phyloP scores from a whole-genome alignment of 2,797 vertebrate species.

The Amblyopsis hoosieri region DNA sequence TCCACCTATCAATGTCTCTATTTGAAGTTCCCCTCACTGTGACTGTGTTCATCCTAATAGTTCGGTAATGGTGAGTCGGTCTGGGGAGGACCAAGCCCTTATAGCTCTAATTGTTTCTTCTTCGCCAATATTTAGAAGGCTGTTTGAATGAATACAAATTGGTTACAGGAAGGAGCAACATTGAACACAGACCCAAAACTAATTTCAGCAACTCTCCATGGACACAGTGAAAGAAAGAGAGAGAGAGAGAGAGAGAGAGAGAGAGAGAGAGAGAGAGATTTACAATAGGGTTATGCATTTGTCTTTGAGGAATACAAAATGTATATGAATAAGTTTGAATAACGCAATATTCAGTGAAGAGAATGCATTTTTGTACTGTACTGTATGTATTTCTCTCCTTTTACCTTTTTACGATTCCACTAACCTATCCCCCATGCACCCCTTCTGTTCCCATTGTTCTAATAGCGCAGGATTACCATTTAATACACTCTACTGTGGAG shows the following conservation, averaged over 20 bases:
- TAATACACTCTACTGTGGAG: slow-evolving; percentile 61
- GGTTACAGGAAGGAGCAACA: slow-evolving; percentile 54
- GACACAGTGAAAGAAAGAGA: slow-evolving; percentile 26
- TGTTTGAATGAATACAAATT: slow-evolving; percentile 66
- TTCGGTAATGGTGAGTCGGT: slow-evolving; percentile 61
- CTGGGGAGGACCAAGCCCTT: slow-evolving; percentile 58
- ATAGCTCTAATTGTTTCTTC: slow-evolving; percentile 72
- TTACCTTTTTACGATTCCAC: slow-evolving; percentile 5
- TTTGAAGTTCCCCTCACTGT: slow-evolving; percentile 5
- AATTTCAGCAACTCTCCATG: slow-evolving; percentile 53
- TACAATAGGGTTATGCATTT: slow-evolving; percentile 34
- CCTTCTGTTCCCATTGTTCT: slow-evolving; percentile 33
- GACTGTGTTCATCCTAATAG: slow-evolving; percentile 47
- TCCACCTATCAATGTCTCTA: slow-evolving; percentile 22
- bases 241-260: slow-evolving; percentile 34
- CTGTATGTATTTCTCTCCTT: too few species aligned
- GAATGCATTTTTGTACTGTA: too few species aligned
- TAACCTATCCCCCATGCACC: background rate
- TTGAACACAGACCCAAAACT: slow-evolving; percentile 51
- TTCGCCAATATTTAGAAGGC: slow-evolving; percentile 59
- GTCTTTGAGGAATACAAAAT: slow-evolving; percentile 8
- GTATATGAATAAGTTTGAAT: too few species aligned
- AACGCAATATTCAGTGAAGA: too few species aligned
- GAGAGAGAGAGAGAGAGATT: slow-evolving; percentile 33
- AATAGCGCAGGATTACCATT: slow-evolving; percentile 68